These are phyloP conservation scores for Drosophila nr. fundita DNA, from an alignment of 2,888 invertebrate species.

Conservation along the genomic window DNA sequence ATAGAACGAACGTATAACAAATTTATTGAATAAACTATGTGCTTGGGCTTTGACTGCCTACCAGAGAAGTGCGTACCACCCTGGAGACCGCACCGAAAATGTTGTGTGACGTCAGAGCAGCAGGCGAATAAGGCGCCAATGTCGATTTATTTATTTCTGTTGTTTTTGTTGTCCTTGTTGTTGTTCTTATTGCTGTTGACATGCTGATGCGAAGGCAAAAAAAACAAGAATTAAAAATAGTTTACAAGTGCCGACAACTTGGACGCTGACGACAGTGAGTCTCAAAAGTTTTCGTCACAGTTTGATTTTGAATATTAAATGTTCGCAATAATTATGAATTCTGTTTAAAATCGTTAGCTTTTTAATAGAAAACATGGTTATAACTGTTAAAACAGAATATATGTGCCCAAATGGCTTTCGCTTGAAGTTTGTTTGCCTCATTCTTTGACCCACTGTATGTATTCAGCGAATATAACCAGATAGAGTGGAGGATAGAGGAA, in stretches of 20 bases:
- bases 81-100: constrained; percentile 30
- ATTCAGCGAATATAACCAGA: not conserved
- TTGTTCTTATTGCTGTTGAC: constrained; percentile 47
- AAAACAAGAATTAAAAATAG: constrained; percentile 70
- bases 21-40: constrained; percentile 67
- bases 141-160: constrained; percentile 42
- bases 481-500: constrained; percentile 18
- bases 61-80: constrained; percentile 45
- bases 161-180: constrained; percentile 27
- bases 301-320: not conserved
- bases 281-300: not conserved
- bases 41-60: constrained; percentile 10
- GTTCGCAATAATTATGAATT: not conserved
- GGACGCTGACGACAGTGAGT: constrained; percentile 15
- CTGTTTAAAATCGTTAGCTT: not conserved
- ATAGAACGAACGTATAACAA: constrained; percentile 25
- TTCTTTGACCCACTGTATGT: not conserved
- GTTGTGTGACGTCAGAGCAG: constrained; percentile 54
- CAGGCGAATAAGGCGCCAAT: constrained; percentile 66
- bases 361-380: not conserved
- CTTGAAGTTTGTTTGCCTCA: not conserved
- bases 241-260: constrained; percentile 69
- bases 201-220: constrained; percentile 43
- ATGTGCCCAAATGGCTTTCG: not conserved
- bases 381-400: too few relatives aligned